Conservation (phyloP, 2,888 invertebrate species). For the Hirtodrosophila cameraria region DNA sequence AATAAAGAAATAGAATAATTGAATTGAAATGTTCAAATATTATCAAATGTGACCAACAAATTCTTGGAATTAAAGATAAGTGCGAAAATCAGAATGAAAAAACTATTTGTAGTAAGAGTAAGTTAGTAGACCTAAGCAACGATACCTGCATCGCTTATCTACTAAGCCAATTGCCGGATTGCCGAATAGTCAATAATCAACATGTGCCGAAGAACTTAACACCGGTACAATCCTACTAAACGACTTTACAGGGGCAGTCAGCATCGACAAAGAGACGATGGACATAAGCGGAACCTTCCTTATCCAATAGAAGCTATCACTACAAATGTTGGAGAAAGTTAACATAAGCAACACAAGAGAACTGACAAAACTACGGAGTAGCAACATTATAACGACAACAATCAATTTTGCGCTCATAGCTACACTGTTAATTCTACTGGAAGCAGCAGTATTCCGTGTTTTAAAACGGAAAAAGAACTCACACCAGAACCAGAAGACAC, state of each 20-base stretch:
- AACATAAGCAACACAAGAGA: background rate
- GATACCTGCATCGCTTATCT: background rate
- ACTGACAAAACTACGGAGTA: background rate
- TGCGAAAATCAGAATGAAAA: constrained; percentile 1
- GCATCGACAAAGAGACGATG: background rate
- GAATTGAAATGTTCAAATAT: background rate
- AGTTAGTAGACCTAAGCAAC: background rate
- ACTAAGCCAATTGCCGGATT: background rate
- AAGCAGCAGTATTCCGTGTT: background rate
- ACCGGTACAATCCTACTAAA: background rate
- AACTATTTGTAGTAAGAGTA: background rate
- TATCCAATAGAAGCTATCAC: background rate
- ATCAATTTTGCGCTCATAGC: background rate
- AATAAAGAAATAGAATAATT: background rate
- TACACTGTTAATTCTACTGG: background rate
- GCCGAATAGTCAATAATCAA: background rate
- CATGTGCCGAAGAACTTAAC: background rate
- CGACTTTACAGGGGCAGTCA: background rate
- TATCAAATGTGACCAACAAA: background rate
- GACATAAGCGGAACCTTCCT: background rate
- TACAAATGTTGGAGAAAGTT: background rate
- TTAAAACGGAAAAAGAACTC: background rate
- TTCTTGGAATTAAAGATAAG: background rate
- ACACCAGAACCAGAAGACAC: background rate
- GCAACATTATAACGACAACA: background rate